Evolutionary conservation across 2,888 invertebrate species (phyloP).

Genomic region (Polyploca ridens): DNA sequence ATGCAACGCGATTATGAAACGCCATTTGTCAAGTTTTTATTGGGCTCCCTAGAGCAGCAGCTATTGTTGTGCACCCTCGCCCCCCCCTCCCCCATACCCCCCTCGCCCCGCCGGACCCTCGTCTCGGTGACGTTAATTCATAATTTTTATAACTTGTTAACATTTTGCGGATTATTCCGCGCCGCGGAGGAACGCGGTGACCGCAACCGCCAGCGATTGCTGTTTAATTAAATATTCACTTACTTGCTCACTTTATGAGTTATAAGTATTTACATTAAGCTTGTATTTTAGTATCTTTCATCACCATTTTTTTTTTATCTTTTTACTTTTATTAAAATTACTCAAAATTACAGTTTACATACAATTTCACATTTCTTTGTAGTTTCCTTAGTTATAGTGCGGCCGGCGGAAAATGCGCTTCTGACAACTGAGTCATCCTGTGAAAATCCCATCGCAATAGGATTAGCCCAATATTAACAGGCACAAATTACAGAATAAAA

Average conservation of each 20-base stretch:
- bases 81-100: slow-evolving; percentile 29
- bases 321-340: no score
- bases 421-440: no score
- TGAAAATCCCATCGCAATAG: no score
- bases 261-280: no score
- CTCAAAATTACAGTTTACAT: no score
- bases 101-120: slow-evolving; percentile 62
- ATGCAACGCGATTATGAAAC: slow-evolving; percentile 82
- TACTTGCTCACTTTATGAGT: background rate
- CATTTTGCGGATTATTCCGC: slow-evolving; percentile 60
- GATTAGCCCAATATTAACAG: no score
- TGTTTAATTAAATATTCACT: background rate
- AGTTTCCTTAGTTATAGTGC: no score
- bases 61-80: slow-evolving; percentile 64
- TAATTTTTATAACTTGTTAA: slow-evolving; percentile 83
- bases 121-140: slow-evolving; percentile 74
- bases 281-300: no score
- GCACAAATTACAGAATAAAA: no score
- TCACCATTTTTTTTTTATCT: no score
- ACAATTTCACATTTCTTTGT: no score
- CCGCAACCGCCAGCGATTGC: background rate
- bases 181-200: background rate
- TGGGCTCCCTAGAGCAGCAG: slow-evolving; percentile 73
- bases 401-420: no score
- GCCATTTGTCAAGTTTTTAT: slow-evolving; percentile 85